These are phyloP conservation scores for Zosterops hypoxanthus DNA, from an alignment of 2,113 vertebrate genomes.

Conservation along the genomic window DNA sequence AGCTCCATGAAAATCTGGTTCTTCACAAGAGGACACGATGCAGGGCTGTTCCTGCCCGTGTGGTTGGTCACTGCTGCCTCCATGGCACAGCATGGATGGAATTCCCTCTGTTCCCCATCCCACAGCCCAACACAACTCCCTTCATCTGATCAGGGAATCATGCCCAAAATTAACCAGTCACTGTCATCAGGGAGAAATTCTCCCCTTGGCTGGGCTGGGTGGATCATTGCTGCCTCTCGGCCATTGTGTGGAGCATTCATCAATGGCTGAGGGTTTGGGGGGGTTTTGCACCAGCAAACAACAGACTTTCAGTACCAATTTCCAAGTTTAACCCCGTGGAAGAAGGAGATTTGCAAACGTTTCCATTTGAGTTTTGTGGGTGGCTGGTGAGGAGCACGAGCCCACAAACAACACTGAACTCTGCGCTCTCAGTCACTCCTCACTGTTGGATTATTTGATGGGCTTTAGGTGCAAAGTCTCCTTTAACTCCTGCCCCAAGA, in stretches of 20 bases:
- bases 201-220: neutral
- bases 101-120: neutral
- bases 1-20: neutral
- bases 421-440: rapidly evolving
- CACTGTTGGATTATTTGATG: rapidly evolving
- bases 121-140: neutral
- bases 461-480: neutral
- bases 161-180: neutral
- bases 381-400: neutral
- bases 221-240: neutral
- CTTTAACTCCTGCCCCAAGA: neutral
- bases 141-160: neutral
- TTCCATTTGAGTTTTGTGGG: neutral
- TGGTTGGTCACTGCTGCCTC: neutral
- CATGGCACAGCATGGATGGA: neutral
- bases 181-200: neutral
- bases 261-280: neutral
- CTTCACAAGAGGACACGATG: neutral
- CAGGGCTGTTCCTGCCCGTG: neutral
- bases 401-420: rapidly evolving
- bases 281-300: neutral
- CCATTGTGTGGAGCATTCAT: rapidly evolving
- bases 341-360: neutral
- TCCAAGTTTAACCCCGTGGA: neutral
- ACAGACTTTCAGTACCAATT: neutral